Evolutionary conservation across 2,888 invertebrate species (phyloP).

Genomic region (Perdita meconis): DNA sequence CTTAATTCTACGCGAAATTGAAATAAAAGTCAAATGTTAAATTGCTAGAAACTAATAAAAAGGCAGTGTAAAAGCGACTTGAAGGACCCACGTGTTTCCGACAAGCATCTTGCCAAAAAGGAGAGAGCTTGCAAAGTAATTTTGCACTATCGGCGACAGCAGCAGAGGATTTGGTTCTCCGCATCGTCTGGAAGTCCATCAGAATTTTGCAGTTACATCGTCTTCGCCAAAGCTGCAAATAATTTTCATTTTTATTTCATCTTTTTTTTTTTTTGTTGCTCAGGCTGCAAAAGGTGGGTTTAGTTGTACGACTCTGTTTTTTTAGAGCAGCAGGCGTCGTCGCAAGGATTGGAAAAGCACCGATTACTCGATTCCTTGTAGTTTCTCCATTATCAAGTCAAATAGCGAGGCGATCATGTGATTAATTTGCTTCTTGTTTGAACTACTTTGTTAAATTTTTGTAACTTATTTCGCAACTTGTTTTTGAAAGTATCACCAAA

Average conservation of each 20-base stretch:
- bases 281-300: not conserved
- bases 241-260: slow-evolving; percentile 2
- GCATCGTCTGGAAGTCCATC: not conserved
- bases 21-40: too few relatives aligned
- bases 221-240: not conserved
- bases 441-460: not conserved
- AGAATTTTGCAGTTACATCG: not conserved
- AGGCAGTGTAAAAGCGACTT: not conserved
- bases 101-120: not conserved
- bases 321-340: not conserved
- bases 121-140: not conserved
- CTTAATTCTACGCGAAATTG: too few relatives aligned
- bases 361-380: not conserved
- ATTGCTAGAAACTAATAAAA: not conserved
- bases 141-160: not conserved
- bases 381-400: not conserved
- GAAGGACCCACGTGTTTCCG: not conserved
- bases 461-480: not conserved
- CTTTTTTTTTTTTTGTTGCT: slow-evolving; percentile 15
- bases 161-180: not conserved
- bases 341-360: not conserved
- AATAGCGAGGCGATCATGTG: not conserved
- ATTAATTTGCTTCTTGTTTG: not conserved
- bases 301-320: not conserved
- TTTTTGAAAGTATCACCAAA: not conserved